phyloP scores from a whole-genome alignment of 2,797 vertebrate genomes.

The Rhyacichthys aspro region DNA sequence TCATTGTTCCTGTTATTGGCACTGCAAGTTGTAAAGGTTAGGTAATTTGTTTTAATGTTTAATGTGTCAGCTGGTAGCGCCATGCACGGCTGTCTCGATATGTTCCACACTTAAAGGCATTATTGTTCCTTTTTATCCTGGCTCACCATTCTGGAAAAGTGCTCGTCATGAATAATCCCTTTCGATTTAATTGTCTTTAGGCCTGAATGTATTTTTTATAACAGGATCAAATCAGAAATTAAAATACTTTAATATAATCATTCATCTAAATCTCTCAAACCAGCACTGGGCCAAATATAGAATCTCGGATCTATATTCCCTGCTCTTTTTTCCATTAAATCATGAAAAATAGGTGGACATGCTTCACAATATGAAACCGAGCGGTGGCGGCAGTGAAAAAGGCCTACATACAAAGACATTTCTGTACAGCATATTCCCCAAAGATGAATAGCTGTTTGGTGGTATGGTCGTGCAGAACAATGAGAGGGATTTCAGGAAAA shows the following conservation, averaged over 20 bases:
- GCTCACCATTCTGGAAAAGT: constrained; percentile 76
- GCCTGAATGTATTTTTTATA: constrained; percentile 19
- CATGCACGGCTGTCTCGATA: constrained; percentile 73
- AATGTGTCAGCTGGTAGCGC: constrained; percentile 80
- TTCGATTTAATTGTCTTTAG: constrained; percentile 66
- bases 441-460: constrained; percentile 82
- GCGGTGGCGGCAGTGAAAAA: constrained; percentile 47
- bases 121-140: constrained; percentile 76
- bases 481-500: constrained; percentile 84
- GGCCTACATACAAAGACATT: constrained; percentile 78
- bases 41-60: constrained; percentile 87
- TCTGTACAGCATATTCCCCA: constrained; percentile 81
- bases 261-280: constrained; percentile 51
- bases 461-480: constrained; percentile 82
- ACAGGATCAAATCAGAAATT: constrained; percentile 22
- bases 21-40: constrained; percentile 86
- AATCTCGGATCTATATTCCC: constrained; percentile 46
- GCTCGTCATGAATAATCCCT: constrained; percentile 73
- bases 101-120: constrained; percentile 79
- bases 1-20: constrained; percentile 85
- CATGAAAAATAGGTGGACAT: constrained; percentile 56
- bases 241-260: constrained; percentile 1
- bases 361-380: constrained; percentile 50
- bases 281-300: constrained; percentile 43
- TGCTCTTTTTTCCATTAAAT: constrained; percentile 34